Evolutionary conservation across 2,888 invertebrate genomes (phyloP), one percentile per base, ranked within the genome.

Genomic region (Machimus rusticus): DNA sequence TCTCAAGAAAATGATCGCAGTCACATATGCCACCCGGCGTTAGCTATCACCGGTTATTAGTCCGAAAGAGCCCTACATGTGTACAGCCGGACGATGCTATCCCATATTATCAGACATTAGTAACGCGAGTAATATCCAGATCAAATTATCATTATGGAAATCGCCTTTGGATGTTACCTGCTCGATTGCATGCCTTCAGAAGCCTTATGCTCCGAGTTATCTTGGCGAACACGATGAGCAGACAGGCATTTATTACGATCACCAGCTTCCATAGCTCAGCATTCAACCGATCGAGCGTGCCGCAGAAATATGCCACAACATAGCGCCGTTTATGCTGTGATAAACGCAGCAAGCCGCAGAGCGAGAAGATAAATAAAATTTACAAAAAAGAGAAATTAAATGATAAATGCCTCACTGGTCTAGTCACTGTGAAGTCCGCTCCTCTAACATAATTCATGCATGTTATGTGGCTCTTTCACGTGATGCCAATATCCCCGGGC

Each of bases 121-220:
- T 87, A 88, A 81, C 87, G 85, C 88, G 79, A 79, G 85, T 87
- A 85, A 88, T 85, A 86, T 43, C 86, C 37, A 87, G 85, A 88
- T 88, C 81, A 74, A 85, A 85, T 74, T 28, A 85, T 46, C 28
- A 85, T 74, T 85, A 85, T 57, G 57, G 74, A 19, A 85, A 86
- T 86, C 74, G 87, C 87, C 85, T 87, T 31, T 28, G 23, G 87
- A 74, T 86, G 87, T 81, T 86, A 86, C 74, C 77, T 43, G 85
- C 39, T 23, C 88, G 86, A 86, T 87, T 86, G 87, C 85, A 77
- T 87, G 66, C 23, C 66, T 66, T 79, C 31, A 76, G 28, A 85
- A 16, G 28, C 8, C 46, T 46, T 1, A 55, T 31, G n/a, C 28
- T 23, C 37, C 34, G 82, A 57, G 31, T 51, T 39, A 82, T 57